These are phyloP conservation scores for Drosophila ogumai DNA, from an alignment of 1,140 invertebrate genomes.

Conservation along the genomic window DNA sequence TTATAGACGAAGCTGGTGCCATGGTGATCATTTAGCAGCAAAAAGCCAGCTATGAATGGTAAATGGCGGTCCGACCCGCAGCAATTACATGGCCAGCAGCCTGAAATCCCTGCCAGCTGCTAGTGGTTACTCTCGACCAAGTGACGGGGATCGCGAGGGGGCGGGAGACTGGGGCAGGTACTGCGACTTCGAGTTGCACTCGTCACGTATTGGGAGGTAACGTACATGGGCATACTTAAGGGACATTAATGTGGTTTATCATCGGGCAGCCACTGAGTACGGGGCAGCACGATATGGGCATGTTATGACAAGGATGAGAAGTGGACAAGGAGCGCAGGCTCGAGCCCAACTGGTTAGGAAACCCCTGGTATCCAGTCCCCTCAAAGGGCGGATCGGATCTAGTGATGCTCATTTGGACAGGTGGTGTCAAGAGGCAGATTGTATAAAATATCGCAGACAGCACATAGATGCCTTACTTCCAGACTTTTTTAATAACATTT, in stretches of 20 bases:
- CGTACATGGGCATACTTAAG: conserved; percentile 81
- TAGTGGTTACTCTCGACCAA: conserved; percentile 21
- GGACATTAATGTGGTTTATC: conserved; percentile 78
- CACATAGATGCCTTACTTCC: not conserved
- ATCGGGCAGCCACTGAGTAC: conserved; percentile 44
- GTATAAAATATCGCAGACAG: not conserved
- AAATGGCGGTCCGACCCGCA: conserved; percentile 62
- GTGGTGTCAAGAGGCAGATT: not conserved
- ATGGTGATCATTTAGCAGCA: conserved; percentile 62
- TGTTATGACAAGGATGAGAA: conserved; percentile 69
- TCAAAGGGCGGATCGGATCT: not conserved
- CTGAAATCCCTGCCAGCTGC: conserved; percentile 35
- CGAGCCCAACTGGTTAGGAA: conserved; percentile 37
- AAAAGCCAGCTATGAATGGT: conserved; percentile 71
- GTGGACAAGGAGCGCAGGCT: conserved; percentile 32
- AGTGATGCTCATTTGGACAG: conserved; percentile 31
- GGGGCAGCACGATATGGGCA: conserved; percentile 44
- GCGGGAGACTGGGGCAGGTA: not conserved
- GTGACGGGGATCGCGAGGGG: not conserved
- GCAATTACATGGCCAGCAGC: conserved; percentile 67
- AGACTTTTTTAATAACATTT: not conserved
- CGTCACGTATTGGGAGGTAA: conserved; percentile 70
- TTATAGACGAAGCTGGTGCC: conserved; percentile 22
- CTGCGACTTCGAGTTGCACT: conserved; percentile 33
- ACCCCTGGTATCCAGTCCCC: not conserved